Base-by-base conservation (phyloP, 2,113 vertebrate genomes). In the Tonatia bakeri region DNA sequence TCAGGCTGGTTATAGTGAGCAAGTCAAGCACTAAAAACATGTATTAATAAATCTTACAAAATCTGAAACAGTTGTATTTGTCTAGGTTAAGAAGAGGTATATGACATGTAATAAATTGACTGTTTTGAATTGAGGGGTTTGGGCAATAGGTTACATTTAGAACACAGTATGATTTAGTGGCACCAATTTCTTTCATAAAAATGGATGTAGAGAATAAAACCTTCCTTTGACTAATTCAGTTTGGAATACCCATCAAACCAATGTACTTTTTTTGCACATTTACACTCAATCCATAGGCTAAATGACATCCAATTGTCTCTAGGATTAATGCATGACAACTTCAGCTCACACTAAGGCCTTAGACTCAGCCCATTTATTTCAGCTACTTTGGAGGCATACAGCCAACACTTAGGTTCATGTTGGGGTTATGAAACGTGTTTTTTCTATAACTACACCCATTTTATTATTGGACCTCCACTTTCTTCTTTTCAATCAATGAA, bases 221-320 rank as follows among this genome's bases (percentile, higher is more conserved):
- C 17, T 77, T 45, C 28, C 6, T 94, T 12, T 64, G 47, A 47
- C 52, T 65, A 89, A 73, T 16, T 59, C 92, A 54, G 67, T 95
- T 97, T 96, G 82, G 76, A 97, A 89, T 95, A 43, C 7, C 64
- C 70, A 70, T 45, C 52, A 80, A 87, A 20, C 24, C 93, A 73
- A 95, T 83, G 80, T 81, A 96, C 31, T 36, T 87, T 87, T 87
- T 97, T 97, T 97, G 75, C 22, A 91, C 64, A 76, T 67, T 77
- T 87, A 75, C 15, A 65, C 6, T 50, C 38, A 83, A 64, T 94
- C 40, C 12, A 19, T 5, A 95, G 38, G 24, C n/a, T 75, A 92
- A 94, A 93, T 61, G 12, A 54, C 87, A 96, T 97, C 81, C 38
- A 94, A 0, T 90, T 94, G 20, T 96, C 73, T 95, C 90, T 64